Evolutionary conservation across 2,797 vertebrate genomes (phyloP).

Genomic region (Echeneis naucrates): DNA sequence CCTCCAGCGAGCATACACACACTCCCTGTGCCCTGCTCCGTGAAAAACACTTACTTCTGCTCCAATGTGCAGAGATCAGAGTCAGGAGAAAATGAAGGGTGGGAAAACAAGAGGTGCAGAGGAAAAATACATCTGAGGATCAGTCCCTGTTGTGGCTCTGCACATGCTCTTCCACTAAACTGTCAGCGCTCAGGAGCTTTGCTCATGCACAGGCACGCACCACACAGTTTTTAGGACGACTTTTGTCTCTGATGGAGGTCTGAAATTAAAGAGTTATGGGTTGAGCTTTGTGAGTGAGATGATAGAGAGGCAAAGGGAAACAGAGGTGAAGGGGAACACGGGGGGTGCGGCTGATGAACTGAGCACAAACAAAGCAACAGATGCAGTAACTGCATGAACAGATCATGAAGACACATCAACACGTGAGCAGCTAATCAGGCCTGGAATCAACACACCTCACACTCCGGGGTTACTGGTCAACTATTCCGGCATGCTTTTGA

Average conservation of each 20-base stretch:
- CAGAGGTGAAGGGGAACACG: constrained; percentile 48
- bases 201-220: constrained; percentile 23
- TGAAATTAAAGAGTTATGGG: constrained; percentile 19
- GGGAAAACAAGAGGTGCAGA: constrained; percentile 55
- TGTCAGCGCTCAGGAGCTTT: constrained; percentile 51
- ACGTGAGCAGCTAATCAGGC: constrained; percentile 71
- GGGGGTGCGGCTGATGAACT: constrained; percentile 76
- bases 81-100: constrained; percentile 54
- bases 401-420: constrained; percentile 68
- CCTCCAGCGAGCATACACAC: constrained; percentile 21
- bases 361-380: constrained; percentile 74
- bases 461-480: constrained; percentile 34
- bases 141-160: constrained; percentile 48
- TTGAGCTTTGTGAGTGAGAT: constrained; percentile 53
- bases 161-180: constrained; percentile 33
- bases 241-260: constrained; percentile 22
- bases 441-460: constrained; percentile 42
- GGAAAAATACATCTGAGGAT: constrained; percentile 40
- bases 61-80: constrained; percentile 72
- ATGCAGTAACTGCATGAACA: constrained; percentile 82
- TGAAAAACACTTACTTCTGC: constrained; percentile 74
- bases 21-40: constrained; percentile 42
- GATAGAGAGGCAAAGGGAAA: constrained; percentile 33
- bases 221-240: constrained; percentile 20
- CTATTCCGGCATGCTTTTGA: constrained; percentile 17